These are phyloP conservation scores for Tribolium freemani DNA, from an alignment of 2,888 invertebrate species.

Conservation along the genomic window DNA sequence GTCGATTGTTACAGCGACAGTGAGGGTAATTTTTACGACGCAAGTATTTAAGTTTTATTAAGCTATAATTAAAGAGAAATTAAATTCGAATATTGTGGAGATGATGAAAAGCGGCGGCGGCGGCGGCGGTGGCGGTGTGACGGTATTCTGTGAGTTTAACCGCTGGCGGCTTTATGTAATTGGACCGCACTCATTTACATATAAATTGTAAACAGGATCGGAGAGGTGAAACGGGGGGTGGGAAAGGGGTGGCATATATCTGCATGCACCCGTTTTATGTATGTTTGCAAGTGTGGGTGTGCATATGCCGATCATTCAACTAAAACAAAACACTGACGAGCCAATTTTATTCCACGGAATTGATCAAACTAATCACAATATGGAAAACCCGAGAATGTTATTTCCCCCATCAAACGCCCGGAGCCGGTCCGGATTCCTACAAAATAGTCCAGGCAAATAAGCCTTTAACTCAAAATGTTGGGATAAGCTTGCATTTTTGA, in stretches of 20 bases:
- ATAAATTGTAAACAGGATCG: conserved; percentile 58
- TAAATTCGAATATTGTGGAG: conserved; percentile 42
- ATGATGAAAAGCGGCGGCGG: conserved; percentile 28
- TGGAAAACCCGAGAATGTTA: no score
- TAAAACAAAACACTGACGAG: not conserved
- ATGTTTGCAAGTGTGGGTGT: conserved; percentile 13
- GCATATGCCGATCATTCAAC: not conserved
- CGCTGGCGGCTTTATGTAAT: conserved; percentile 52
- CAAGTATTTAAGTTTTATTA: conserved; percentile 40
- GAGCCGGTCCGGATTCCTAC: no score
- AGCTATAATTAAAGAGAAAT: conserved; percentile 44
- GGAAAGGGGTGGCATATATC: conserved; percentile 35
- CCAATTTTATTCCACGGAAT: not conserved
- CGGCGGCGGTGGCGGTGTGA: conserved; percentile 33
- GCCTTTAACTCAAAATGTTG: no score
- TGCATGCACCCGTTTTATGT: conserved; percentile 44
- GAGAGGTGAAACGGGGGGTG: conserved; percentile 23
- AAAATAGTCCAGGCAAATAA: no score
- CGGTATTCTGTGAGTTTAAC: conserved; percentile 44
- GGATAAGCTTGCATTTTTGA: no score
- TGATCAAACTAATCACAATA: no score
- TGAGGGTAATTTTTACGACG: conserved; percentile 35
- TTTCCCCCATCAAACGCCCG: no score
- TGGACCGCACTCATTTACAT: conserved; percentile 59
- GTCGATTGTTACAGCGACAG: conserved; percentile 26